phyloP scores from a whole-genome alignment of 2,113 vertebrate species.

The Mungos mungo region DNA sequence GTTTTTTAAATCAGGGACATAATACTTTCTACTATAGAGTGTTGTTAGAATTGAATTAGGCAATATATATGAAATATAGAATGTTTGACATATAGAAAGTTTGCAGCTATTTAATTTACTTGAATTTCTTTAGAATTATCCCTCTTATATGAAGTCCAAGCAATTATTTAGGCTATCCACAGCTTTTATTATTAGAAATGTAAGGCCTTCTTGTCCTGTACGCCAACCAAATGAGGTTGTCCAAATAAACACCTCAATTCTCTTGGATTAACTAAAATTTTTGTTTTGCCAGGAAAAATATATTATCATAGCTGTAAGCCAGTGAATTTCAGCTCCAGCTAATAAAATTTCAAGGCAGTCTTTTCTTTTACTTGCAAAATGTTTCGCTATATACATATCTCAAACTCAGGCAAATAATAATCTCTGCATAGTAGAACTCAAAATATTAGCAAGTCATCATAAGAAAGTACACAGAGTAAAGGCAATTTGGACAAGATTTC shows the following conservation, averaged over 20 bases:
- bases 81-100: not conserved
- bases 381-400: not conserved
- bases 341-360: not conserved
- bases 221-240: not conserved
- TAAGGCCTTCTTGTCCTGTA: not conserved
- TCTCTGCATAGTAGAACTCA: constrained; percentile 13
- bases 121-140: not conserved
- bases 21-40: not conserved
- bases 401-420: not conserved
- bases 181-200: not conserved
- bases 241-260: not conserved
- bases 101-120: not conserved
- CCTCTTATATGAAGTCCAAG: not conserved
- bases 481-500: not conserved
- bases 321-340: not conserved
- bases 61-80: not conserved
- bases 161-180: not conserved
- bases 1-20: not conserved
- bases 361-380: not conserved
- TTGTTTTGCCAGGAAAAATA: not conserved
- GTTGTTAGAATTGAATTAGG: not conserved
- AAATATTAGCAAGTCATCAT: not conserved
- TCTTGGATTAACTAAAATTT: not conserved
- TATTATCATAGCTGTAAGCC: not conserved
- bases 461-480: not conserved